A percentile compares a stretch with the other conserved stretches of the same genome.
Evolutionary conservation across 2,113 vertebrate genomes (phyloP).

Genomic region (Manacus vitellinus): DNA sequence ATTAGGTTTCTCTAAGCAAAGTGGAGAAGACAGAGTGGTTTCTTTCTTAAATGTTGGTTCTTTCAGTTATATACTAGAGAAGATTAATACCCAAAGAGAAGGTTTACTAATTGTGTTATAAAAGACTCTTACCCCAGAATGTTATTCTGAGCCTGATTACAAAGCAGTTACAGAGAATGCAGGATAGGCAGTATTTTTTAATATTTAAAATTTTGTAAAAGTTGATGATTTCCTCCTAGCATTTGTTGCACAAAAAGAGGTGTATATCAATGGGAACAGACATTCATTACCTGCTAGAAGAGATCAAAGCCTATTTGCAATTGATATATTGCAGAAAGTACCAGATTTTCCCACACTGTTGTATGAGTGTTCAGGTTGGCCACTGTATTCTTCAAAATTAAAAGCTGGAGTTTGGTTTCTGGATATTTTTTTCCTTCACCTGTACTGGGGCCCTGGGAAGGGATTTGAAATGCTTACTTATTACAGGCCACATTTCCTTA

Average conservation of each 20-base stretch:
- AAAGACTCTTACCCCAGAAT: background rate
- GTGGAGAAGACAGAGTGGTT: background rate
- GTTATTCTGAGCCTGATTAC: background rate
- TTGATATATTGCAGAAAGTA: background rate
- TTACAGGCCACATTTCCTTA: background rate
- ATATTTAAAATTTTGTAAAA: background rate
- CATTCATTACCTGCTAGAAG: background rate
- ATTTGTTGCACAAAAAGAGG: background rate
- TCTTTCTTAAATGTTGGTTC: background rate
- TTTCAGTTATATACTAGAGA: background rate
- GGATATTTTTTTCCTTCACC: background rate
- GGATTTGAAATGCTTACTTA: background rate
- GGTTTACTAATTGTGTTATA: background rate
- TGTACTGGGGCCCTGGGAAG: background rate
- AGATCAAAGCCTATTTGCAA: background rate
- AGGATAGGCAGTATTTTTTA: background rate
- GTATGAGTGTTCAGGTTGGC: background rate
- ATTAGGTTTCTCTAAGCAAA: background rate
- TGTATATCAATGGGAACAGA: background rate
- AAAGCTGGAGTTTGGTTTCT: background rate
- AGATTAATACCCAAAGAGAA: background rate
- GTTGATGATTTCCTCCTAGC: background rate
- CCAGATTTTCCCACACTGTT: background rate
- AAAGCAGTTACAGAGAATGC: background rate
- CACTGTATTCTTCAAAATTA: background rate